phyloP scores from a whole-genome alignment of 2,113 vertebrate species.

The Manacus vitellinus region DNA sequence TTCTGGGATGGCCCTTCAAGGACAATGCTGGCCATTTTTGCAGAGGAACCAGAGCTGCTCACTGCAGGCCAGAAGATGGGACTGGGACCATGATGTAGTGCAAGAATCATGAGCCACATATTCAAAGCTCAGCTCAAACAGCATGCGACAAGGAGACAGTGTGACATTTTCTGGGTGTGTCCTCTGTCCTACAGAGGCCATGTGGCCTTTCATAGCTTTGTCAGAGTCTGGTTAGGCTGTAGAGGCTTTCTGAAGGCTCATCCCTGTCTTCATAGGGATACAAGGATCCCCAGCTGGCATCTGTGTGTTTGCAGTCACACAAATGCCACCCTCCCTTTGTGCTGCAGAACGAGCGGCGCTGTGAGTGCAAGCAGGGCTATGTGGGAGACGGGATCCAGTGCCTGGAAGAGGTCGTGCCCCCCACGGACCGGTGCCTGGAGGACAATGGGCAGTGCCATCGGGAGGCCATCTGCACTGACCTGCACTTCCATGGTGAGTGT shows the following conservation, averaged over 20 bases:
- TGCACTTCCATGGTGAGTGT: slow-evolving; percentile 88
- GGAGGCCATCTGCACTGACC: slow-evolving; percentile 85
- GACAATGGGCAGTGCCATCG: slow-evolving; percentile 83
- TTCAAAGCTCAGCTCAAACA: neutral
- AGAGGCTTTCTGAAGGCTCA: neutral
- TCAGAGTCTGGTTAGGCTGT: neutral
- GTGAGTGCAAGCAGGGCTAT: slow-evolving; percentile 84
- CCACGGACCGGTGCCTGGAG: slow-evolving; percentile 85
- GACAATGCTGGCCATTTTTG: neutral
- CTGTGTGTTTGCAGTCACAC: neutral
- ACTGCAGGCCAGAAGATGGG: neutral
- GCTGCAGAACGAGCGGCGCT: slow-evolving; percentile 84
- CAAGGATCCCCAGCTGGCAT: neutral
- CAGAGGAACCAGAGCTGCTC: neutral
- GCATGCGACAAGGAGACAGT: neutral
- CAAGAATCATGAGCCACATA: neutral
- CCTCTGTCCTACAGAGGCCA: neutral
- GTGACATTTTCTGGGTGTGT: neutral
- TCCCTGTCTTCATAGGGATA: neutral
- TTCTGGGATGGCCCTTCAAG: neutral
- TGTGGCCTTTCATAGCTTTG: neutral
- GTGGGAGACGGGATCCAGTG: slow-evolving; percentile 91
- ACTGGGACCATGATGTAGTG: neutral
- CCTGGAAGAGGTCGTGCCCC: slow-evolving; percentile 80
- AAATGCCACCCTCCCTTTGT: neutral